phyloP scores from a whole-genome alignment of 1,140 invertebrate species.

The Galleria mellonella region DNA sequence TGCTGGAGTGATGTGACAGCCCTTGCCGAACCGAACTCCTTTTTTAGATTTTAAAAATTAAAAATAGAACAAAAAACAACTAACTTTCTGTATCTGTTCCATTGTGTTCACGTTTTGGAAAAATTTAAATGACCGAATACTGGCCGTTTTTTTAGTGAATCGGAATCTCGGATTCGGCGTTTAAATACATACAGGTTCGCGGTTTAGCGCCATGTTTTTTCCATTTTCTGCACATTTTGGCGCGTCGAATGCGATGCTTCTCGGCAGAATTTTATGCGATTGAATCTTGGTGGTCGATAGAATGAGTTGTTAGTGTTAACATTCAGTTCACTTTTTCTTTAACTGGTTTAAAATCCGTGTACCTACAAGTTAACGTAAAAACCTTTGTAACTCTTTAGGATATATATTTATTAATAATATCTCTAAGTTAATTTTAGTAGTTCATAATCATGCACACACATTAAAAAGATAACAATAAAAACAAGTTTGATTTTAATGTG shows the following conservation, averaged over 20 bases:
- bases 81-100: slow-evolving; percentile 58
- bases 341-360: background rate
- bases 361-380: no score
- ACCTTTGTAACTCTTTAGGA: no score
- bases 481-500: no score
- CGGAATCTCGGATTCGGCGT: slow-evolving; percentile 63
- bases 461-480: no score
- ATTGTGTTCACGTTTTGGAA: slow-evolving; percentile 73
- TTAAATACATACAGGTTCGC: slow-evolving; percentile 72
- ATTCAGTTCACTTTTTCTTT: slow-evolving; percentile 29
- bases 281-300: slow-evolving; percentile 52
- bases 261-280: slow-evolving; percentile 60
- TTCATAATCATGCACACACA: no score
- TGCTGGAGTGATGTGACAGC: slow-evolving; percentile 71
- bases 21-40: slow-evolving; percentile 65
- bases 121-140: slow-evolving; percentile 66
- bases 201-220: slow-evolving; percentile 73
- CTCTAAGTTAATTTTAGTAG: no score
- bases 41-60: slow-evolving; percentile 62
- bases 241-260: slow-evolving; percentile 42
- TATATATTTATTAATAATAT: no score
- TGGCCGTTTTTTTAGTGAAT: slow-evolving; percentile 43
- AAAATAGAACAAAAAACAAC: slow-evolving; percentile 52
- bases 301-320: slow-evolving; percentile 67
- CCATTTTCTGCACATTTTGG: slow-evolving; percentile 63